phyloP scores from a whole-genome alignment of 2,797 vertebrate species.

The Chloroceryle inda region DNA sequence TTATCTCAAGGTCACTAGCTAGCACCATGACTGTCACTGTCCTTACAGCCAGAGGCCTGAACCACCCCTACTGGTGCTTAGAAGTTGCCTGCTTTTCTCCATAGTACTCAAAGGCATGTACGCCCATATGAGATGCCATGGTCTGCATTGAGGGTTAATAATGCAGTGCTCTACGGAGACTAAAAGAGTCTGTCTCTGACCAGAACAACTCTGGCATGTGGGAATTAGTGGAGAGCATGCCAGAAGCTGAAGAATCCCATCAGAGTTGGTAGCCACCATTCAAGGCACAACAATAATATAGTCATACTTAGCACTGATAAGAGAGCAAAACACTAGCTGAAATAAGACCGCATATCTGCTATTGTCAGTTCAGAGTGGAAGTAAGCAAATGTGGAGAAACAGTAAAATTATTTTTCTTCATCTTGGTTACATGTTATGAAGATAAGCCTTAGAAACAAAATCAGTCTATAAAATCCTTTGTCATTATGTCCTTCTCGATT shows the following conservation, averaged over 20 bases:
- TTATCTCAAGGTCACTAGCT: neutral
- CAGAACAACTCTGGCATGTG: neutral
- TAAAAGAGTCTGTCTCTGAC: neutral
- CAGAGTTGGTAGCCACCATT: neutral
- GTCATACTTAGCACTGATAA: neutral
- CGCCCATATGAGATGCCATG: rapidly evolving
- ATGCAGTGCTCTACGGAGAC: neutral
- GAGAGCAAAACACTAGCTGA: neutral
- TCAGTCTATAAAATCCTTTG: neutral
- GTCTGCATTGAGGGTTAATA: neutral
- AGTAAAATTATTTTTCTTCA: neutral
- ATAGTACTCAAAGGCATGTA: neutral
- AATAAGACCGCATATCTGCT: neutral
- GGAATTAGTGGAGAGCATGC: neutral
- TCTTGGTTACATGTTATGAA: neutral
- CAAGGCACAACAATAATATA: neutral
- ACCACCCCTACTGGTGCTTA: neutral
- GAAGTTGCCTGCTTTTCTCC: neutral
- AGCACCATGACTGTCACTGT: neutral
- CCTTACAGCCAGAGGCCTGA: neutral
- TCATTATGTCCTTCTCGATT: neutral
- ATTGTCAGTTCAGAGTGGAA: neutral
- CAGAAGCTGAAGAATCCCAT: neutral
- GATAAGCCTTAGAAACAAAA: neutral
- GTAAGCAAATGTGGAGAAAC: neutral